Conservation (phyloP, 2,888 invertebrate genomes). For the Ephialtes manifestator region DNA sequence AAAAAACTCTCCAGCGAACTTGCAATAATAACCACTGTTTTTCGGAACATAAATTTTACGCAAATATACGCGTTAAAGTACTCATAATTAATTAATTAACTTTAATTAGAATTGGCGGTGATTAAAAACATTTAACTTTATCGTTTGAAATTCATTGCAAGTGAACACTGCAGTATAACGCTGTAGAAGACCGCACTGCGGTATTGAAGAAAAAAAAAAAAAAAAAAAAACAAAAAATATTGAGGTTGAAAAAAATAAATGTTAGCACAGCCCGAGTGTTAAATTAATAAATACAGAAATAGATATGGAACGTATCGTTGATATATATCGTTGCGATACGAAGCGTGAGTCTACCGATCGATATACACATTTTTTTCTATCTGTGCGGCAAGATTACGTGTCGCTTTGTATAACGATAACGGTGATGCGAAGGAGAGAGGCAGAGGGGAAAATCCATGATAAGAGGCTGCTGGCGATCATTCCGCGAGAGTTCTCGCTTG, state of each 20-base stretch:
- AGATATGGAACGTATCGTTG: background rate
- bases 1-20: background rate
- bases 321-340: slow-evolving; percentile 19
- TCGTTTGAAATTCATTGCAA: background rate
- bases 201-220: background rate
- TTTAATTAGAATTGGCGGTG: background rate
- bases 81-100: background rate
- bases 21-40: background rate
- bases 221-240: slow-evolving; percentile 4
- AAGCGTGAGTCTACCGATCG: slow-evolving; percentile 30
- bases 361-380: slow-evolving; percentile 32
- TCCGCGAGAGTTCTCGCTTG: background rate
- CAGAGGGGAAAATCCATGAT: background rate
- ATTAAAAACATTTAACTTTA: slow-evolving; percentile 20
- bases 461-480: slow-evolving; percentile 11
- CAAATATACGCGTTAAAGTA: background rate
- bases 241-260: slow-evolving; percentile 11
- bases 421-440: background rate
- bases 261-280: background rate
- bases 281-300: slow-evolving; percentile 16
- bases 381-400: slow-evolving; percentile 58
- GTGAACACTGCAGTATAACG: background rate
- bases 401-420: slow-evolving; percentile 56
- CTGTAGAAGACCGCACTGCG: background rate
- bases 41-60: background rate